These are phyloP conservation scores for Plagodis dolabraria DNA, from an alignment of 2,888 invertebrate genomes.

Conservation along the genomic window DNA sequence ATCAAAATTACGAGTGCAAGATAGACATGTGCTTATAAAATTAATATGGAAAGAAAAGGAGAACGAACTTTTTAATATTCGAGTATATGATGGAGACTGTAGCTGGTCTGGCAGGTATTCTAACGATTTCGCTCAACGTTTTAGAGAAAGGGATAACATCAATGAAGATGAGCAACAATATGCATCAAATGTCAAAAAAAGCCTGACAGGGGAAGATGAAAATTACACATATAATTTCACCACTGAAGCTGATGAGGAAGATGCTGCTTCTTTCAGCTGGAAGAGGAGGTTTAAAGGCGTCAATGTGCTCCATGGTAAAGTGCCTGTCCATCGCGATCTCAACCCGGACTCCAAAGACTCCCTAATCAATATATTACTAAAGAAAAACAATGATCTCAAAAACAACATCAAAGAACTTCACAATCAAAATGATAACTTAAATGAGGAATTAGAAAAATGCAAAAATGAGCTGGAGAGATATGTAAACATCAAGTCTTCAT, in stretches of 20 bases:
- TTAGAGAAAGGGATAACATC: slow-evolving; percentile 44
- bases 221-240: slow-evolving; percentile 50
- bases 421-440: slow-evolving; percentile 41
- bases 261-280: slow-evolving; percentile 58
- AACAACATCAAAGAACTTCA: slow-evolving; percentile 36
- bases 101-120: slow-evolving; percentile 65
- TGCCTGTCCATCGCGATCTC: slow-evolving; percentile 47
- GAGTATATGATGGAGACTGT: slow-evolving; percentile 52
- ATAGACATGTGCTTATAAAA: slow-evolving; percentile 51
- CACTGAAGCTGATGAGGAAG: slow-evolving; percentile 28
- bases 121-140: slow-evolving; percentile 49
- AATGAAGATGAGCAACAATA: slow-evolving; percentile 57
- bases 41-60: slow-evolving; percentile 56
- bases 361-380: slow-evolving; percentile 59
- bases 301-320: slow-evolving; percentile 53
- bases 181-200: slow-evolving; percentile 46
- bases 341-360: slow-evolving; percentile 44
- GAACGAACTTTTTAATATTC: slow-evolving; percentile 57
- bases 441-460: slow-evolving; percentile 50
- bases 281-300: slow-evolving; percentile 55
- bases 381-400: slow-evolving; percentile 54
- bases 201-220: slow-evolving; percentile 39
- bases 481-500: slow-evolving; percentile 52
- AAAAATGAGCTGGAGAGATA: slow-evolving; percentile 59
- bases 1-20: slow-evolving; percentile 51